Base-by-base conservation (phyloP, 2,113 vertebrate genomes). In the Perca flavescens region DNA sequence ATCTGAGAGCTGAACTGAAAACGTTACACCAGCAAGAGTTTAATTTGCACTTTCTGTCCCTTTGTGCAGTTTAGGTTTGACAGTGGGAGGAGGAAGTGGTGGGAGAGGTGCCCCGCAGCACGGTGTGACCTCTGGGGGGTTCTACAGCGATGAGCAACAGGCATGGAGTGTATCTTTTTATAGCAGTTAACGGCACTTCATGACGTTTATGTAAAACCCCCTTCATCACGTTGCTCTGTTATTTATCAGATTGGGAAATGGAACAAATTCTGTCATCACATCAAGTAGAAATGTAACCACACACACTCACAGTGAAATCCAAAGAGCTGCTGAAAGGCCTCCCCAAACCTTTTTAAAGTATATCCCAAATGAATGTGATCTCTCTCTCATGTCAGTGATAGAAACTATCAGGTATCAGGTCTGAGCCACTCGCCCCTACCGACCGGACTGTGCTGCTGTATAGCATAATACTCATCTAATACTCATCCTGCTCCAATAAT, bases 41-140 rank as follows among this genome's bases (percentile, higher is more conserved):
- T 87, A 80, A 88, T 82, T 78, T 91, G 89, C 52, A 15, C 69
- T 83, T 71, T 79, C 34, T 70, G 54, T 67, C 52, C 47, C 66
- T 71, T 65, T 75, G 67, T 82, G 86, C 34, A 28, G 13, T 61
- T 65, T 25, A 22, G 34, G 56, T 78, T 68, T 68, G 66, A 11
- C 1, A 3, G 7, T 8, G 17, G 58, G 31, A 19, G n/a, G 58
- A 80, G 84, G 82, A 82, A 79, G 77, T 65, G 21, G 64, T 46
- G 46, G 28, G 16, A 57, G 50, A n/a, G 9, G 43, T 56, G 65
- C 10, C 57, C 15, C 56, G 49, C 40, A 21, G 54, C 60, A 67
- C 60, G 7, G 43, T 9, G 11, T 15, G 49, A 54, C 47, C 69
- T 43, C 21, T 2, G 22, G 1, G 14, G 12, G 53, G 49, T 10